Evolutionary conservation across 92 coral and sea anemone genomes (phyloP).

Genomic region (Paragorgia papillata): DNA sequence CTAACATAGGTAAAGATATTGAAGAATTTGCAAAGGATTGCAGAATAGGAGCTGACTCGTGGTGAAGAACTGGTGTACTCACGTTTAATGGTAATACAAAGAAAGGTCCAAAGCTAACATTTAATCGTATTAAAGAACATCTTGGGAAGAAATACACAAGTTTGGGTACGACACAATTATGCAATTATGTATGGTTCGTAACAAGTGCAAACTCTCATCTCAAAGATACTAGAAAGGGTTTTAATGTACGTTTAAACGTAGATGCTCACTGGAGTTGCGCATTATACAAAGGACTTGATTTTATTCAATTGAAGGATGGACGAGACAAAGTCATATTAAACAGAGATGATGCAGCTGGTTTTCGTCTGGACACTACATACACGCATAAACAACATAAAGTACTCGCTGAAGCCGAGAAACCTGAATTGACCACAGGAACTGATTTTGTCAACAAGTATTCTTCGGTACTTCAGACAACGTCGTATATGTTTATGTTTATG

Average conservation of each 20-base stretch:
- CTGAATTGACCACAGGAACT: slow-evolving; percentile 47
- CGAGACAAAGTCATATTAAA: too few relatives aligned
- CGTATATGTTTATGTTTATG: slow-evolving; percentile 38
- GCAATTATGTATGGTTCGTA: slow-evolving; percentile 32
- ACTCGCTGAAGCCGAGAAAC: too few relatives aligned
- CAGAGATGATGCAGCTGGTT: too few relatives aligned
- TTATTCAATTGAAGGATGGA: too few relatives aligned
- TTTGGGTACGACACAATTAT: slow-evolving; percentile 28
- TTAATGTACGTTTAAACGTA: slow-evolving; percentile 30
- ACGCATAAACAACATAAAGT: too few relatives aligned
- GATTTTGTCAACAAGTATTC: slow-evolving; percentile 47
- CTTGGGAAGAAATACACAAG: slow-evolving; percentile 16
- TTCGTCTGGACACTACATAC: too few relatives aligned
- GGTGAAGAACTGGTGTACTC: slow-evolving; percentile 43
- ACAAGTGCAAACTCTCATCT: slow-evolving; percentile 40
- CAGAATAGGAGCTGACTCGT: slow-evolving; percentile 56
- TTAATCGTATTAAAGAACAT: slow-evolving; percentile 22
- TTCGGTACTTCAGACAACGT: slow-evolving; percentile 42
- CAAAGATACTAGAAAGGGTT: slow-evolving; percentile 46
- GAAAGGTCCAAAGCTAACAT: slow-evolving; percentile 37
- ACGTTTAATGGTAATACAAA: slow-evolving; percentile 41
- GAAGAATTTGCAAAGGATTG: slow-evolving; percentile 40
- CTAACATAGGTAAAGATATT: slow-evolving; percentile 48
- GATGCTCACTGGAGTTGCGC: too few relatives aligned
- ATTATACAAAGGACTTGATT: too few relatives aligned